phyloP scores from a whole-genome alignment of 2,113 vertebrate species.

The Blennius ocellaris region DNA sequence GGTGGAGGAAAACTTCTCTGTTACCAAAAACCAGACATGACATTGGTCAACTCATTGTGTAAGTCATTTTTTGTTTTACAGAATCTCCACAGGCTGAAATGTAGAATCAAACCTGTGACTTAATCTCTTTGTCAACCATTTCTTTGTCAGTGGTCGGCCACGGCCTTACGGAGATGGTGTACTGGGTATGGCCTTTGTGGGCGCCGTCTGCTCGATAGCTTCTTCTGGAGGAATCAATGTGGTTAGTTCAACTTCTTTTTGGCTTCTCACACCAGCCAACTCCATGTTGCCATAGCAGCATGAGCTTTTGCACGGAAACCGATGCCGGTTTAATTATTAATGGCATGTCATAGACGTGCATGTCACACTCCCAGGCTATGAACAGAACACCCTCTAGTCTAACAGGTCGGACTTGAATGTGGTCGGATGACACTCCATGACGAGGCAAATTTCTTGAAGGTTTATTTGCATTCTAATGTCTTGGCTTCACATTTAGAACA shows the following conservation, averaged over 20 bases:
- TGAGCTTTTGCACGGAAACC: constrained; percentile 44
- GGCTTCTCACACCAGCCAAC: constrained; percentile 35
- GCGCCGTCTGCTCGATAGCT: constrained; percentile 83
- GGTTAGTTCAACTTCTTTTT: constrained; percentile 77
- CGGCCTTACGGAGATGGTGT: constrained; percentile 55
- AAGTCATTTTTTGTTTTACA: background rate
- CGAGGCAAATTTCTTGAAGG: background rate
- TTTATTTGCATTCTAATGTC: constrained; percentile 17
- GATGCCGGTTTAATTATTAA: constrained; percentile 71
- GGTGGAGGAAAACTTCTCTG: constrained; percentile 80
- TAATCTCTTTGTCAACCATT: background rate
- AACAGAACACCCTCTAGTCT: constrained; percentile 6
- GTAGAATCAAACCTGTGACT: background rate
- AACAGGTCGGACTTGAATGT: constrained; percentile 39
- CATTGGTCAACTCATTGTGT: constrained; percentile 87
- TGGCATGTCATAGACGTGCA: background rate
- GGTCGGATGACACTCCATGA: background rate
- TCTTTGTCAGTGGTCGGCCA: constrained; percentile 76
- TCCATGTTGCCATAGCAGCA: background rate
- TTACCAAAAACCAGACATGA: constrained; percentile 79
- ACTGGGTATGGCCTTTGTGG: constrained; percentile 90
- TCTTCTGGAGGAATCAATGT: constrained; percentile 85
- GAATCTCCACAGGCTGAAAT: background rate
- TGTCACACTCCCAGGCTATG: background rate
- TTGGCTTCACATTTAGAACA: no score